phyloP scores from a whole-genome alignment of 2,113 vertebrate genomes.

The Peromyscus maniculatus region DNA sequence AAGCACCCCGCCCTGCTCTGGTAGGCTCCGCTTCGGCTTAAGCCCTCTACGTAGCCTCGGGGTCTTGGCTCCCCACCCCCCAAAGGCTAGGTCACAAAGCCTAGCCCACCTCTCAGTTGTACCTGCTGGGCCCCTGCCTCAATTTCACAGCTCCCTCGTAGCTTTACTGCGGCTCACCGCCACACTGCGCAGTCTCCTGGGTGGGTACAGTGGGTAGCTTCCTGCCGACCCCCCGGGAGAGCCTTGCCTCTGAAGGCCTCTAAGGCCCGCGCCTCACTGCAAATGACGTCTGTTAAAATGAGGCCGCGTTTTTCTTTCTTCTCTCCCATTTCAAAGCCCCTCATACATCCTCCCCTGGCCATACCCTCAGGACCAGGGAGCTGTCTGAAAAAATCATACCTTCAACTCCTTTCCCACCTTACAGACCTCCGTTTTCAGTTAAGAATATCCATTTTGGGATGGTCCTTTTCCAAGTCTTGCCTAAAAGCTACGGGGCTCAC shows the following conservation, averaged over 20 bases:
- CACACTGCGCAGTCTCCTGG: neutral
- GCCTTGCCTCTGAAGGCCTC: neutral
- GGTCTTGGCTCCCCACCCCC: neutral
- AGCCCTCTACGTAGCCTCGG: fast-evolving
- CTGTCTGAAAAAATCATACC: neutral
- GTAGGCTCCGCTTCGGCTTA: fast-evolving
- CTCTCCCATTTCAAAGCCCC: neutral
- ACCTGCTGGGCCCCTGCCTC: neutral
- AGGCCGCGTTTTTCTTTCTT: neutral
- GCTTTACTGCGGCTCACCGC: neutral
- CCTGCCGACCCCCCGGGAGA: neutral
- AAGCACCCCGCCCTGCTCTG: neutral
- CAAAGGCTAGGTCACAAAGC: fast-evolving
- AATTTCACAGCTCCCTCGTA: neutral
- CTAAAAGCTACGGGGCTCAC: neutral
- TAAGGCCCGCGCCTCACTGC: neutral
- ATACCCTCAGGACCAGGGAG: neutral
- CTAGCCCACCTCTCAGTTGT: neutral
- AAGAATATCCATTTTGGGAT: neutral
- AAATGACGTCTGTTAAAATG: conserved; percentile 26
- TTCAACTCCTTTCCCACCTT: neutral
- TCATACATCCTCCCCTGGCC: neutral
- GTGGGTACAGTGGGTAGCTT: neutral
- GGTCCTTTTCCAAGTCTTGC: neutral
- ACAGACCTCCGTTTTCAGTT: conserved; percentile 19